These are phyloP conservation scores for Galeopterus variegatus DNA, from an alignment of 2,113 vertebrate genomes.

Conservation along the genomic window DNA sequence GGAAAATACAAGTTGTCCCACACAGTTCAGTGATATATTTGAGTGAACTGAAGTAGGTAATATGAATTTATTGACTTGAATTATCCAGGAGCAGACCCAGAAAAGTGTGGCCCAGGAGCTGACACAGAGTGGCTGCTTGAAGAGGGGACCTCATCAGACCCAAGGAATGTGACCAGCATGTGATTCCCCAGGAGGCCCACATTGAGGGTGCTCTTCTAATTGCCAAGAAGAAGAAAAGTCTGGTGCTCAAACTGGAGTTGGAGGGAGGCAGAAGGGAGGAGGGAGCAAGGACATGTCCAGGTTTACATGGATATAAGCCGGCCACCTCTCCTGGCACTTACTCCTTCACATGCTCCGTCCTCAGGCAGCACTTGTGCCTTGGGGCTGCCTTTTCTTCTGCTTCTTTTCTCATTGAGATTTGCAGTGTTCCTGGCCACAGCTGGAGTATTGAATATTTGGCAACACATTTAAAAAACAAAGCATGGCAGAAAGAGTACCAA, in stretches of 20 bases:
- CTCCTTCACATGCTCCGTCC: fast-evolving
- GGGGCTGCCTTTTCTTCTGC: neutral
- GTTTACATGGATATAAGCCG: neutral
- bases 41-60: conserved; percentile 64
- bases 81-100: conserved; percentile 30
- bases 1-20: conserved; percentile 77
- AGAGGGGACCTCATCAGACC: neutral
- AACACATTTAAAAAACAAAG: neutral
- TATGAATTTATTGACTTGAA: conserved; percentile 61
- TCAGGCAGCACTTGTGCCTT: neutral
- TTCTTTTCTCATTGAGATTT: neutral
- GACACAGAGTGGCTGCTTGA: neutral
- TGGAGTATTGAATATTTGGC: neutral
- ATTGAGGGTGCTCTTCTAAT: neutral
- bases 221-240: neutral
- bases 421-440: neutral
- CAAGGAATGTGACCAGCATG: neutral
- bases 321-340: too few species aligned
- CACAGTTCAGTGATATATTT: conserved; percentile 72
- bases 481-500: neutral
- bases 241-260: neutral
- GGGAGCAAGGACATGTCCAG: neutral
- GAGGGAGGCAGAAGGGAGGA: neutral
- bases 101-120: neutral
- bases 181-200: neutral